These are phyloP conservation scores for Polymixis lichenea DNA, from an alignment of 2,888 invertebrate species.

Conservation along the genomic window DNA sequence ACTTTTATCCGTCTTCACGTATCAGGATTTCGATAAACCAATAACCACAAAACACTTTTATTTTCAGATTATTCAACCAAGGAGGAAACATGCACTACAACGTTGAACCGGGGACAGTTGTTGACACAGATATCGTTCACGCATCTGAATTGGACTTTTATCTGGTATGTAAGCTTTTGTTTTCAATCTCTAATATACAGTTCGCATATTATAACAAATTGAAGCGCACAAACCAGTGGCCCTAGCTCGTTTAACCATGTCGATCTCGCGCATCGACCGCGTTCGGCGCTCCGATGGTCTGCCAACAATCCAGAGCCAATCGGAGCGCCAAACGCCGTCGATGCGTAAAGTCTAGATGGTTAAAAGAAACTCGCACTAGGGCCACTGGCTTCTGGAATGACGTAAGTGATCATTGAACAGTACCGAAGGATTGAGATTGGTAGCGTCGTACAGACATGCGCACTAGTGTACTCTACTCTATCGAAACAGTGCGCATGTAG, in stretches of 20 bases:
- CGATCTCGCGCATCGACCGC: too few species aligned
- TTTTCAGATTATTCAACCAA: constrained; percentile 80
- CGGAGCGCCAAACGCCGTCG: too few species aligned
- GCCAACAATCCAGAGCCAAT: too few species aligned
- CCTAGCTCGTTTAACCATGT: too few species aligned
- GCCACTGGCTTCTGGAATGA: too few species aligned
- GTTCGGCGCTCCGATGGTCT: too few species aligned
- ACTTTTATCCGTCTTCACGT: background rate
- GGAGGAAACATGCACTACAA: constrained; percentile 69
- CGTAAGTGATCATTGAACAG: background rate
- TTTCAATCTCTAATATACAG: background rate
- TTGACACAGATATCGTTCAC: constrained; percentile 96
- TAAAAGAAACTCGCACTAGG: too few species aligned
- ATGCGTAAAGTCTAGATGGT: too few species aligned
- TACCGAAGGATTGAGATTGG: too few species aligned
- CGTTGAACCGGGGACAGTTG: constrained; percentile 96
- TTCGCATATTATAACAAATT: too few species aligned
- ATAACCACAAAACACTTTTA: constrained; percentile 1
- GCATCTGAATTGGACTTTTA: constrained; percentile 97
- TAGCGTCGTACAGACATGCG: background rate
- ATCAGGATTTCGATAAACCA: background rate
- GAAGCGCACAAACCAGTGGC: too few species aligned
- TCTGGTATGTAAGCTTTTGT: constrained; percentile 90
- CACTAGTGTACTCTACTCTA: background rate
- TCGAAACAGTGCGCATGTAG: too few species aligned